Base-by-base conservation (phyloP, 1,140 invertebrate species). In the Notospermus geniculatus region DNA sequence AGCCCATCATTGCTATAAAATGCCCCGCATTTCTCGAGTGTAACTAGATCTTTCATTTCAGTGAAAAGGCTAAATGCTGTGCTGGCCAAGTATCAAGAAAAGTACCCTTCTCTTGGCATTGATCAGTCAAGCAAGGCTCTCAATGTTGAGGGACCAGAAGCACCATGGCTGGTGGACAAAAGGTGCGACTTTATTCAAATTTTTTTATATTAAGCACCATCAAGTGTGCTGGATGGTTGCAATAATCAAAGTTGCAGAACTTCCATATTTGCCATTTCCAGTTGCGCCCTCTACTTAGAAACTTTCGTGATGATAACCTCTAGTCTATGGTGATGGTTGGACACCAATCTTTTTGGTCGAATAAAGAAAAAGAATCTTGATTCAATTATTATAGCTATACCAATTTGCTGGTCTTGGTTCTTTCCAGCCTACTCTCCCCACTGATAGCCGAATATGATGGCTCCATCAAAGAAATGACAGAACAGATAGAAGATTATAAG, bases 401-500 rank as follows among this genome's bases (percentile, higher is more conserved):
- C n/a, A n/a, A n/a, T n/a, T 4, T 36, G 32, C 15, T 36, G 32
- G 32, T 36, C n/a, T n/a, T n/a, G n/a, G n/a, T 36, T 36, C 4
- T 36, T 36, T 36, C 15, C 56, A 74, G 72, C 28, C n/a, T 66
- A 1, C 41, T 74, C 52, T 70, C 70, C n/a, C 70, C 70, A 11
- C 29, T 71, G 25, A 67, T 74, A 59, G 65, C 63, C 28, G 72
- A 74, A 52, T 74, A 74, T 64, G 72, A 74, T 54, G 56, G 52
- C 13, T 69, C 66, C 45, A 59, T 74, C 19, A 64, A 68, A 13
- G 62, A 70, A 30, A 55, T 74, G 29, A 39, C 66, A 13, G 43
- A 67, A 28, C 61, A 69, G 30, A 53, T 60, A 17, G 54, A 66
- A 39, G 25, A 45, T 0, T 64, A 67, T 39, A 60, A 69, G 56